Evolutionary conservation across 30 jellyfish, hydroid and myxozoan genomes (phyloP).

Genomic region (Hydractinia symbiolongicarpus): DNA sequence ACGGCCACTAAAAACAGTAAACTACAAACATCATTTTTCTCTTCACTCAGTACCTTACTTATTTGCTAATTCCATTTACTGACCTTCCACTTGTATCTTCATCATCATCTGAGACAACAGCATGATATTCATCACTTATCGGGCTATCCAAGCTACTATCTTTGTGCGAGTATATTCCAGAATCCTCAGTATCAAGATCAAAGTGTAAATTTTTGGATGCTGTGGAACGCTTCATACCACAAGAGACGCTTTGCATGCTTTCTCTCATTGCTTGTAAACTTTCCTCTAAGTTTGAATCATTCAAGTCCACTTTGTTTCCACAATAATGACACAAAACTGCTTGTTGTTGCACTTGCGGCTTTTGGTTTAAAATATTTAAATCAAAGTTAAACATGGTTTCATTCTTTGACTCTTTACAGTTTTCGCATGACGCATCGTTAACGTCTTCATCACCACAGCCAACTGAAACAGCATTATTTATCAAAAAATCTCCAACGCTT

Average conservation of each 20-base stretch:
- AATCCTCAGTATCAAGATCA: constrained; percentile 19
- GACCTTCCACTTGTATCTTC: constrained; percentile 10
- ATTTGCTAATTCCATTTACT: too few species aligned
- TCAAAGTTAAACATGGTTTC: constrained; percentile 20
- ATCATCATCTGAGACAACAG: constrained; percentile 26
- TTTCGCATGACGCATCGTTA: constrained; percentile 44
- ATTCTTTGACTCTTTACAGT: constrained; percentile 24
- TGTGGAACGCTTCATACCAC: constrained; percentile 28
- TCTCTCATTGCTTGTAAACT: constrained; percentile 59
- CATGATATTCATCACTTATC: constrained; percentile 14
- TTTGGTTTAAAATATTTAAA: constrained; percentile 7
- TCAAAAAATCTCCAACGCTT: background rate
- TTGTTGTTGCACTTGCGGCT: constrained; percentile 30
- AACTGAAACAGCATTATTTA: constrained; percentile 26
- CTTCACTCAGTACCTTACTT: too few species aligned
- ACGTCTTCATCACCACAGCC: constrained; percentile 80
- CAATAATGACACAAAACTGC: constrained; percentile 72
- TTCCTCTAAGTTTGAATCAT: constrained; percentile 53
- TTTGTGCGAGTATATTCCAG: background rate
- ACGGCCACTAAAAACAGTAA: constrained; percentile 36
- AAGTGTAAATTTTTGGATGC: constrained; percentile 13
- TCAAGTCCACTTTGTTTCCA: constrained; percentile 69
- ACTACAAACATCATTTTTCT: too few species aligned
- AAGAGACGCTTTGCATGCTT: constrained; percentile 30
- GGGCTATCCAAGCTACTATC: constrained; percentile 10